A percentile compares a stretch with the other conserved stretches of the same genome.
Conservation (phyloP, 2,888 invertebrate species). For the Coenonympha arcania region DNA sequence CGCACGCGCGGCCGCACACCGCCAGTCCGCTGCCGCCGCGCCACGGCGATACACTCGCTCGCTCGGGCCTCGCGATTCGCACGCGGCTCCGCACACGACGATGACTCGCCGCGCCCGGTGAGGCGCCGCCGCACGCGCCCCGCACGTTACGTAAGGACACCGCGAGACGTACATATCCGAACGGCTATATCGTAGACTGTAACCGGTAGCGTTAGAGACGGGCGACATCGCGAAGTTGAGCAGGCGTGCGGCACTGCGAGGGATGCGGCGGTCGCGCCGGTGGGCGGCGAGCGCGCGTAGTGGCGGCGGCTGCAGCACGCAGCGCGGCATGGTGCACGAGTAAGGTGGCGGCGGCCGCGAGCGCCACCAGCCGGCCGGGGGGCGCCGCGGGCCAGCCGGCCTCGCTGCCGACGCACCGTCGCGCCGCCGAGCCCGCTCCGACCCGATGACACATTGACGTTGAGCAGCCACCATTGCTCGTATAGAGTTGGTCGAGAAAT, state of each 20-base stretch:
- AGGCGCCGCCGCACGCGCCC: conserved; percentile 55
- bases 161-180: conserved; percentile 41
- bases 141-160: conserved; percentile 56
- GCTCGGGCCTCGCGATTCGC: conserved; percentile 46
- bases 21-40: conserved; percentile 59
- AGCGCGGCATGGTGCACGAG: conserved; percentile 42
- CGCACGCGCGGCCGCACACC: conserved; percentile 45
- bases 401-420: conserved; percentile 52
- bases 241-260: conserved; percentile 51
- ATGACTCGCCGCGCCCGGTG: conserved; percentile 63
- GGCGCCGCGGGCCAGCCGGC: conserved; percentile 65
- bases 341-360: conserved; percentile 54
- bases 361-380: conserved; percentile 57
- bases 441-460: conserved; percentile 67
- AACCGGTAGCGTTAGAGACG: conserved; percentile 32
- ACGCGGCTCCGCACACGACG: conserved; percentile 54
- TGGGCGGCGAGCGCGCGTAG: conserved; percentile 35
- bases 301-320: conserved; percentile 46
- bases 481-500: conserved; percentile 97
- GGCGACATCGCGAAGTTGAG: conserved; percentile 22
- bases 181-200: conserved; percentile 30
- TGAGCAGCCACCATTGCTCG: conserved; percentile 95
- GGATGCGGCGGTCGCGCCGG: conserved; percentile 44
- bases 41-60: conserved; percentile 51
- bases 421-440: conserved; percentile 45